A percentile compares a stretch with the other conserved stretches of the same genome.
Evolutionary conservation across 2,888 invertebrate genomes (phyloP).

Genomic region (Pteria penguin): DNA sequence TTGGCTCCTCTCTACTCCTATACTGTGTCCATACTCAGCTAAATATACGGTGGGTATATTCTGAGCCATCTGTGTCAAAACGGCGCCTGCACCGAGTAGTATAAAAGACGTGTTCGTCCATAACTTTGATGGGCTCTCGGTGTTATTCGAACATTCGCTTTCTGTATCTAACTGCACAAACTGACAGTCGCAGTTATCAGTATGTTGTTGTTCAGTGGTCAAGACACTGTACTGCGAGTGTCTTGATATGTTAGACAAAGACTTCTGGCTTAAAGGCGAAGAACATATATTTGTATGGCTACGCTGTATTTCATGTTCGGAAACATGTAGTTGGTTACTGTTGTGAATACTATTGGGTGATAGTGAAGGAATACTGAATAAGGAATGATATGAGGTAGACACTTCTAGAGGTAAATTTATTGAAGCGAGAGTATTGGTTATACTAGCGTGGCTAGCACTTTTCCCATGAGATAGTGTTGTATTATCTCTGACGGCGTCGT

Average conservation of each 20-base stretch:
- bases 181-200: too few relatives aligned
- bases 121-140: not conserved
- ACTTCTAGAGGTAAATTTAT: not conserved
- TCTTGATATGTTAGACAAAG: not conserved
- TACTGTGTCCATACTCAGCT: constrained; percentile 47
- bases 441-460: not conserved
- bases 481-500: not conserved
- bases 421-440: not conserved
- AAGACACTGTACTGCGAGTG: not conserved
- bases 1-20: constrained; percentile 43
- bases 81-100: constrained; percentile 48
- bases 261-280: constrained; percentile 39
- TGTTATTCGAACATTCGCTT: not conserved
- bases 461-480: not conserved
- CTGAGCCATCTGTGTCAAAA: constrained; percentile 58
- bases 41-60: constrained; percentile 57
- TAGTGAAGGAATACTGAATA: not conserved
- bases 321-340: not conserved
- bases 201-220: not conserved
- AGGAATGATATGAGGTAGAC: not conserved
- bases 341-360: not conserved
- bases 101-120: constrained; percentile 49
- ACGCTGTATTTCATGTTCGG: constrained; percentile 48
- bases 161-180: not conserved
- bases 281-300: too few relatives aligned